Conservation (phyloP, 2,888 invertebrate genomes). For the Sphinx pinastri region DNA sequence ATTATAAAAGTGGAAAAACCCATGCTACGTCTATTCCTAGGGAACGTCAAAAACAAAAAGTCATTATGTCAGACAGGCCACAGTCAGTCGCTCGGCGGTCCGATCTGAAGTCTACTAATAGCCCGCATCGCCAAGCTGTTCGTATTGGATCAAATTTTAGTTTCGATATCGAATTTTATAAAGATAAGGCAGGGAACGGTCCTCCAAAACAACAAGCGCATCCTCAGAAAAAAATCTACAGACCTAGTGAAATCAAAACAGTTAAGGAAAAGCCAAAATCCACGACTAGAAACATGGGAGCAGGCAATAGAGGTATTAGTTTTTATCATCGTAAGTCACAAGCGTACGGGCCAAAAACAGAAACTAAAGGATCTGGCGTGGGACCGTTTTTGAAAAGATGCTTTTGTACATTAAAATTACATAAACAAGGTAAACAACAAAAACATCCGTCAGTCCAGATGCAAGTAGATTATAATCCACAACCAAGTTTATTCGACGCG, state of each 20-base stretch:
- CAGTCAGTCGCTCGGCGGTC: background rate
- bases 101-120: background rate
- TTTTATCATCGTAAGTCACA: constrained; percentile 30
- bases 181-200: constrained; percentile 28
- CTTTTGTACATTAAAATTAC: constrained; percentile 46
- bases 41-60: constrained; percentile 16
- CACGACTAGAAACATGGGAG: background rate
- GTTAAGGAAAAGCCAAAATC: background rate
- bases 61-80: constrained; percentile 2
- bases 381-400: constrained; percentile 42
- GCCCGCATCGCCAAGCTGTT: constrained; percentile 29
- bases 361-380: constrained; percentile 36
- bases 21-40: constrained; percentile 26
- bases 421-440: constrained; percentile 31
- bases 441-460: constrained; percentile 4
- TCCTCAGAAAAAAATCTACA: background rate
- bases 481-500: constrained; percentile 19
- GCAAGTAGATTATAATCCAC: constrained; percentile 27
- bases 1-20: constrained; percentile 29
- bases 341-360: constrained; percentile 29
- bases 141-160: constrained; percentile 41
- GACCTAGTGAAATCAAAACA: background rate
- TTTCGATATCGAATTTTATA: constrained; percentile 43
- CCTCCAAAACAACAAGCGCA: background rate
- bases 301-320: constrained; percentile 21